Percentiles rank a stretch among this genome's conserved stretches.
Conservation (phyloP, 2,113 vertebrate genomes). For the Oceanites oceanicus region DNA sequence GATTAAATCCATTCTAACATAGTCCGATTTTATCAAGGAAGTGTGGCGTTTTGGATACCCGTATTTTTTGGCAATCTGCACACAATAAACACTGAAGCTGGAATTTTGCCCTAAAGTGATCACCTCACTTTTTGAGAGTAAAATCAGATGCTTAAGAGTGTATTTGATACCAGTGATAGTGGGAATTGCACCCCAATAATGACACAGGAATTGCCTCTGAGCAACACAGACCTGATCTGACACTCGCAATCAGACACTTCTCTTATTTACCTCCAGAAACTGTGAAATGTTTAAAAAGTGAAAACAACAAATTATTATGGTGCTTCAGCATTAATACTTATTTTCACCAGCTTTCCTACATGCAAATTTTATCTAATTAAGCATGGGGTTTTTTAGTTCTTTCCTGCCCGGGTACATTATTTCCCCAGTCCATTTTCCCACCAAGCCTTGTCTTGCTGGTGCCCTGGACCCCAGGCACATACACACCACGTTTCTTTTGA, state of each 20-base stretch:
- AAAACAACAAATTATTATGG: neutral
- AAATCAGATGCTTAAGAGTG: constrained; percentile 9
- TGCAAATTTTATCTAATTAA: neutral
- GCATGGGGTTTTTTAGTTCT: neutral
- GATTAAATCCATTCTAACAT: neutral
- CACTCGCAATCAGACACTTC: neutral
- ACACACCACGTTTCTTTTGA: neutral
- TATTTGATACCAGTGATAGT: neutral
- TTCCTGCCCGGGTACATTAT: neutral
- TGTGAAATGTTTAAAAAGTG: neutral
- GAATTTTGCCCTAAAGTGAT: constrained; percentile 25
- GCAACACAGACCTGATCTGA: neutral
- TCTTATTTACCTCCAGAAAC: neutral
- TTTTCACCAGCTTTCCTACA: neutral
- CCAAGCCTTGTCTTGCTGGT: neutral
- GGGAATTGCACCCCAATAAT: neutral
- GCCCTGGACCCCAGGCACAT: neutral
- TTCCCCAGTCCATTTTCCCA: neutral
- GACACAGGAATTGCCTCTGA: neutral
- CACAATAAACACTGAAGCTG: neutral
- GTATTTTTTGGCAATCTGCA: neutral
- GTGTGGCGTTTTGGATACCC: neutral
- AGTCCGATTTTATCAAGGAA: constrained; percentile 17
- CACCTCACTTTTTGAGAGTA: neutral
- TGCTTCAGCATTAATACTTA: neutral